These are phyloP conservation scores for Orchesella cincta DNA, from an alignment of 1,140 invertebrate genomes.

Conservation along the genomic window DNA sequence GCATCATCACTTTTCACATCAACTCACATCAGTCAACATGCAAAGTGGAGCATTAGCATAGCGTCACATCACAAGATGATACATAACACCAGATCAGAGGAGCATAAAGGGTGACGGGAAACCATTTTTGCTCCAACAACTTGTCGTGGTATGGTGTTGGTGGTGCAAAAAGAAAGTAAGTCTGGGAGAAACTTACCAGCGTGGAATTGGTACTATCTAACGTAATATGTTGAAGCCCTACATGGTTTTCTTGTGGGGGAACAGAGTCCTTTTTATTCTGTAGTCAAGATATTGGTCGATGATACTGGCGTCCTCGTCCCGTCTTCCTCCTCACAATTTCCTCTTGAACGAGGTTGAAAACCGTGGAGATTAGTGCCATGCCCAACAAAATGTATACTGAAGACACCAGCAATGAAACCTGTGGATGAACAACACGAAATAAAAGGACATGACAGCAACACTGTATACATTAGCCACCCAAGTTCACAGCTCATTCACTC, in stretches of 20 bases:
- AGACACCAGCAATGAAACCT: constrained; percentile 75
- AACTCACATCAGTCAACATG: not conserved
- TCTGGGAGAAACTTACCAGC: constrained; percentile 36
- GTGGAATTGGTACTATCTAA: constrained; percentile 43
- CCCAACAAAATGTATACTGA: constrained; percentile 89
- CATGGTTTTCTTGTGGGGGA: constrained; percentile 44
- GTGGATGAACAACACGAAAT: constrained; percentile 50
- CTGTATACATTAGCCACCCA: not conserved
- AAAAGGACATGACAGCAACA: not conserved
- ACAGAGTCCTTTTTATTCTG: constrained; percentile 35
- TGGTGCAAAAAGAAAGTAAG: no score
- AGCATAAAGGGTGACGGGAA: not conserved
- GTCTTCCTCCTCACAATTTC: constrained; percentile 67
- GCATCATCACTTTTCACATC: no score
- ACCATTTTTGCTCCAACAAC: no score
- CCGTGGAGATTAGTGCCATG: constrained; percentile 93
- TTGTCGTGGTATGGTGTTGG: not conserved
- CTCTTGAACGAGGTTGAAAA: constrained; percentile 93
- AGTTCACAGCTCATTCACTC: no score
- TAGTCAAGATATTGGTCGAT: constrained; percentile 50
- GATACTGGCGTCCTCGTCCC: constrained; percentile 53
- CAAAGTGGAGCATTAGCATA: not conserved
- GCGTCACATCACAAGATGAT: no score
- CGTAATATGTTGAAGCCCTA: constrained; percentile 46
- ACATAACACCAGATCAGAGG: no score